Percentiles rank a stretch among this genome's conserved stretches.
These are phyloP conservation scores for Hoplias malabaricus DNA, from an alignment of 2,113 vertebrate species.

Conservation along the genomic window DNA sequence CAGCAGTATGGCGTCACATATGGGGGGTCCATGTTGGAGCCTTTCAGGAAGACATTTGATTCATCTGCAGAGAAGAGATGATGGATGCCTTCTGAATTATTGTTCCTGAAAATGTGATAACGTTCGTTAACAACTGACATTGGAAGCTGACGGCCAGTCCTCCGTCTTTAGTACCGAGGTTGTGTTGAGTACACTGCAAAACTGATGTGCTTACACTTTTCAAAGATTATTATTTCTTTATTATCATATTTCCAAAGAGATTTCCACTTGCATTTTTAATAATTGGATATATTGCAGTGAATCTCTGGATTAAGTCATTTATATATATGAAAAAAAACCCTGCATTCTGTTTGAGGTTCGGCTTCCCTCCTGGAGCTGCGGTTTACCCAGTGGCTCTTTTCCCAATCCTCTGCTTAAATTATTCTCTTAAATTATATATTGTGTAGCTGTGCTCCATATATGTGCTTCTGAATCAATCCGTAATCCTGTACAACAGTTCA, in stretches of 20 bases:
- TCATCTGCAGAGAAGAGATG: slow-evolving; percentile 33
- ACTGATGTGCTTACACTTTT: not conserved
- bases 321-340: too few species aligned
- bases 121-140: slow-evolving; percentile 7
- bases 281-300: not conserved
- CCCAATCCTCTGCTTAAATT: not conserved
- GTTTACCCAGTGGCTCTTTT: not conserved
- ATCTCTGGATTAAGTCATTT: not conserved
- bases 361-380: not conserved
- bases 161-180: not conserved
- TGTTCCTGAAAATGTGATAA: slow-evolving; percentile 17
- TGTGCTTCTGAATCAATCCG: too few species aligned
- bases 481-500: not conserved
- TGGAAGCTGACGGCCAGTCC: slow-evolving; percentile 7
- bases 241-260: not conserved
- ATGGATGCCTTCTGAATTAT: slow-evolving; percentile 11
- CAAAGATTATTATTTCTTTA: not conserved
- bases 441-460: too few species aligned
- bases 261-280: not conserved
- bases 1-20: slow-evolving; percentile 38
- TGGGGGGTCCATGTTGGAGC: slow-evolving; percentile 29
- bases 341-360: too few species aligned
- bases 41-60: slow-evolving; percentile 23
- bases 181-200: not conserved
- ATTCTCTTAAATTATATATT: too few species aligned